Base-by-base conservation (phyloP, 2,113 vertebrate genomes). In the Eidolon helvum region DNA sequence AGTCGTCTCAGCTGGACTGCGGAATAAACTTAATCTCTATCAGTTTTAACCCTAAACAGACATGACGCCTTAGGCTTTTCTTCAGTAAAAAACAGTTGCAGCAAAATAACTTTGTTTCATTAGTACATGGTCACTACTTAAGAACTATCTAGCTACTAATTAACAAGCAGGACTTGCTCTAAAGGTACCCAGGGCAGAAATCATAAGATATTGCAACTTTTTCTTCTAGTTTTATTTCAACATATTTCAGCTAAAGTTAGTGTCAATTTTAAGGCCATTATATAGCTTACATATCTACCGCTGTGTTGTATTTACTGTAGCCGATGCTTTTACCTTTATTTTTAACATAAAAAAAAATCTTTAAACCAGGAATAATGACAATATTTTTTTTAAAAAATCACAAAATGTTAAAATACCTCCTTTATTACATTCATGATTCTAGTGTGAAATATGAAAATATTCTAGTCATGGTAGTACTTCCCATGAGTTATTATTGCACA, bases 1-100 rank as follows among this genome's bases (percentile, higher is more conserved):
- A 63, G 15, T 93, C 24, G 18, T 77, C 38, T 93, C 33, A 28
- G 48, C 28, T 91, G 48, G 95, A 68, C 53, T 68, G 40, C 83
- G 91, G 93, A 96, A 87, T 74, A 87, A 83, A 98, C 75, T 77
- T 61, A 93, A 82, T 95, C 71, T 97, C 48, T 72, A 45, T 66
- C 92, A 68, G 26, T 82, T 96, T 97, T 87, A 95, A 84, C 69
- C 4, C 78, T 50, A 0, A 93, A n/a, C 4, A 89, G 57, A 79
- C 83, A 77, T 65, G 48, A 43, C 38, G 14, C 53, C 63, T 82
- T 68, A 40, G 38, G 33, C 33, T 90, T 90, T 50, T 35, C 16
- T 63, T 66, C 40, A 55, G 33, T 80, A 84, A 78, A 91, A 10
- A 93, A n/a, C 77, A 79, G 66, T 63, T 86, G 78, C 28, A 89